phyloP scores from a whole-genome alignment of 2,113 vertebrate genomes.

The Theropithecus gelada region DNA sequence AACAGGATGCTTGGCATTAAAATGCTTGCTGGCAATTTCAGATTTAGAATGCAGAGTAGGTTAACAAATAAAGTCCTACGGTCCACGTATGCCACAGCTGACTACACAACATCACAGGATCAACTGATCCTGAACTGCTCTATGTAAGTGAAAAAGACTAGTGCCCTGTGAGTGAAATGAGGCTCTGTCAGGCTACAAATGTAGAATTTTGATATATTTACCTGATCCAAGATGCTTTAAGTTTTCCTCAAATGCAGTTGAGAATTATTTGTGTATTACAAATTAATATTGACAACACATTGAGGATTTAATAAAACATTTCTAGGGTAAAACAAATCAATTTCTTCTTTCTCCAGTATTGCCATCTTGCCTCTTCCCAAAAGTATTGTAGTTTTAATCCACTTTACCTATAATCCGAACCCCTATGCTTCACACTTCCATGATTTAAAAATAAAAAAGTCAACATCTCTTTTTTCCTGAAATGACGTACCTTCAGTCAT shows the following conservation, averaged over 20 bases:
- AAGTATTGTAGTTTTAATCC: background rate
- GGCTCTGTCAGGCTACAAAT: background rate
- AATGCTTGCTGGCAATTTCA: background rate
- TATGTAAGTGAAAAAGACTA: rapidly evolving
- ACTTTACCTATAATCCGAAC: conserved; percentile 35
- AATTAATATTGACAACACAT: background rate
- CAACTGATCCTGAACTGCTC: background rate
- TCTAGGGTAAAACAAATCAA: background rate
- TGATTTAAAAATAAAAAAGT: background rate
- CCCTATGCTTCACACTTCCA: background rate
- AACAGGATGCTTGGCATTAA: background rate
- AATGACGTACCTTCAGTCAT: conserved; percentile 95
- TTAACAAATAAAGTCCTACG: background rate
- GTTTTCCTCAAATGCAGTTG: background rate
- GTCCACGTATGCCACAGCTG: rapidly evolving
- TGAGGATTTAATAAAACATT: background rate
- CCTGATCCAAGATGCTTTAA: background rate
- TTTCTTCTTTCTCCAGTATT: background rate
- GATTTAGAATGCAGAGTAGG: background rate
- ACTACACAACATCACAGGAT: background rate
- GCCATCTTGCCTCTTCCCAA: background rate
- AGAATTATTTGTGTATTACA: background rate
- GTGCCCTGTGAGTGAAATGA: rapidly evolving
- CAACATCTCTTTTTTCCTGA: background rate
- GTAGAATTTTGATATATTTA: background rate